Base-by-base conservation (phyloP, 2,888 invertebrate genomes). In the Adelognathus sp. region DNA sequence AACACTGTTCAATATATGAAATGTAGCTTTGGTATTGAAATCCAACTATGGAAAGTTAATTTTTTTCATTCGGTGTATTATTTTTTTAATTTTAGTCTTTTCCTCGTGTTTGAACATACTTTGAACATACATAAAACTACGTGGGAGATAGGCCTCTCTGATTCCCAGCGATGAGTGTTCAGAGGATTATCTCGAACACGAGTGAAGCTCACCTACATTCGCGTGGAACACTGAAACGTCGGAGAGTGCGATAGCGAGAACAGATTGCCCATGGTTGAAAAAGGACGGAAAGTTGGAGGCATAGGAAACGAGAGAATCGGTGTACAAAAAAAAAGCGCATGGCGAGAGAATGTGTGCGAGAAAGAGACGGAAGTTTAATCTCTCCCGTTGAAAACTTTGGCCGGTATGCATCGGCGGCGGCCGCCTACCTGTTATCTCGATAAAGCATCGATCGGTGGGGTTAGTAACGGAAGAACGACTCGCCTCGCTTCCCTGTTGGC, bases 381-480 rank as follows among this genome's bases (percentile, higher is more conserved):
- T 67, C 76, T n/a, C n/a, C 69, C 79, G 83, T 84, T 86, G 72
- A 81, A 83, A 86, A 86, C 80, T 85, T 86, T 79, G 82, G n/a
- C 76, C 78, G 81, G 79, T 74, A 76, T 76, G 71, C 76, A 81
- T 66, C 60, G 80, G 71, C 80, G 64, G 69, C 76, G 36, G n/a
- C 27, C 63, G 80, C 80, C 82, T 85, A 86, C 86, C 83, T 84
- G 87, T 87, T 88, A 87, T 88, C 88, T 86, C 86, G 85, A 87
- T 86, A 85, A 83, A 83, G 75, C 83, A 88, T 87, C 87, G 88
- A 88, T 88, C 86, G 84, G 74, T 58, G 83, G n/a, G n/a, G 83
- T 86, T 87, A 84, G 83, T 83, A 86, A 86, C 84, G 86, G 86
- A 86, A 85, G 86, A 88, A 83, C 85, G 84, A 84, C 84, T 86